These are phyloP conservation scores for Rhincodon typus DNA, from an alignment of 2,797 vertebrate genomes.

Conservation along the genomic window DNA sequence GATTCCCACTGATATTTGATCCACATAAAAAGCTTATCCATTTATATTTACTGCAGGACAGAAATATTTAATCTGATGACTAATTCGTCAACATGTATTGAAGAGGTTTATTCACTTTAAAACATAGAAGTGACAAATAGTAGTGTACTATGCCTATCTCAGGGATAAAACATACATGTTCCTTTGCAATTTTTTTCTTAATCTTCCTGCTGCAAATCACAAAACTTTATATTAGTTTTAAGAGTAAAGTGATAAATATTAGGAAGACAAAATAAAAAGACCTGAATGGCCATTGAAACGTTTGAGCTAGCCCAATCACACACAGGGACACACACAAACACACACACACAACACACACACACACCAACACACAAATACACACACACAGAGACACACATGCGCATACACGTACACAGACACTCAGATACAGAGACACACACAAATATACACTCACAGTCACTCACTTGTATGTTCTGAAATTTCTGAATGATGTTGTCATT, in stretches of 20 bases:
- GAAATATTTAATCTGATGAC: neutral
- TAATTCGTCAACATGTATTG: too few species aligned
- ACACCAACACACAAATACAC: too few species aligned
- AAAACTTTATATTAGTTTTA: neutral
- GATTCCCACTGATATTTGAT: neutral
- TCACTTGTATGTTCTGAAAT: neutral
- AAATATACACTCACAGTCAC: too few species aligned
- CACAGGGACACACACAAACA: too few species aligned
- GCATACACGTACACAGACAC: too few species aligned
- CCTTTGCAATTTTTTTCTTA: neutral
- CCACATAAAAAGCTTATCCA: neutral
- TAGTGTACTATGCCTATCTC: neutral
- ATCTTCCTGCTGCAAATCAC: neutral
- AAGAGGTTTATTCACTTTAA: neutral
- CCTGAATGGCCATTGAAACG: neutral
- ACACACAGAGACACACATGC: too few species aligned
- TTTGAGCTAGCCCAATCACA: neutral
- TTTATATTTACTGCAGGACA: neutral
- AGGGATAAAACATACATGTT: neutral
- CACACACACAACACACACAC: too few species aligned
- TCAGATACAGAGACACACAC: too few species aligned
- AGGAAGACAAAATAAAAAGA: neutral
- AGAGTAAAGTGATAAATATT: neutral
- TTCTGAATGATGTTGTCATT: neutral
- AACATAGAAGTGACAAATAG: neutral